Conservation (phyloP, 2,888 invertebrate genomes). For the Zhengitettix transpicula region DNA sequence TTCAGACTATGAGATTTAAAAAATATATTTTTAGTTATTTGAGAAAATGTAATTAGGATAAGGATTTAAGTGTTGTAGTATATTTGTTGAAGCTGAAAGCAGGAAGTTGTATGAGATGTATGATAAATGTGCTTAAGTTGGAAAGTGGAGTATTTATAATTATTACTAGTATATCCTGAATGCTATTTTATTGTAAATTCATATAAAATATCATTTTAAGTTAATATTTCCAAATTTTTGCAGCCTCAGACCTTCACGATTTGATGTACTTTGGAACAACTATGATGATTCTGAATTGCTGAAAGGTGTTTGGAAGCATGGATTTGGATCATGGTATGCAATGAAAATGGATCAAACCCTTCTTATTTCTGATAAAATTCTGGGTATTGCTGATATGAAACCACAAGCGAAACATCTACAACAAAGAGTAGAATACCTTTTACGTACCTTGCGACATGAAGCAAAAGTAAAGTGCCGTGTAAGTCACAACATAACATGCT, state of each 20-base stretch:
- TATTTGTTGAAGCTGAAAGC: too few relatives aligned
- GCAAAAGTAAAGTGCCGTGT: slow-evolving; percentile 53
- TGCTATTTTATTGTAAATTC: too few relatives aligned
- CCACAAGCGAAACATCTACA: slow-evolving; percentile 91
- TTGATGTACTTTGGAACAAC: slow-evolving; percentile 81
- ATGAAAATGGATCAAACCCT: slow-evolving; percentile 91
- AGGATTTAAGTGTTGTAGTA: too few relatives aligned
- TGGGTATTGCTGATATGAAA: slow-evolving; percentile 74
- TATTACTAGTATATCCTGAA: too few relatives aligned
- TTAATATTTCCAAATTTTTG: background rate
- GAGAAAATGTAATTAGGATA: background rate
- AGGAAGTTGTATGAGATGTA: too few relatives aligned
- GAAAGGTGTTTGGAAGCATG: slow-evolving; percentile 84
- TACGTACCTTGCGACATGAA: slow-evolving; percentile 72
- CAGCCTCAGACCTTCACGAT: slow-evolving; percentile 73
- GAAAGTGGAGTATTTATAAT: too few relatives aligned
- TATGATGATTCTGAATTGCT: slow-evolving; percentile 83
- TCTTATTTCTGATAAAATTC: slow-evolving; percentile 67
- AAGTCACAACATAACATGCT: slow-evolving; percentile 12
- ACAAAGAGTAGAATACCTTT: slow-evolving; percentile 81
- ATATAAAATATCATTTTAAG: background rate
- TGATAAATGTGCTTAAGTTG: too few relatives aligned
- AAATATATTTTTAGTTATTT: background rate
- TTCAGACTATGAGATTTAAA: background rate
- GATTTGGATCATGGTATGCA: slow-evolving; percentile 98